Conservation (phyloP, 2,888 invertebrate species). For the Phaonia tiefii region DNA sequence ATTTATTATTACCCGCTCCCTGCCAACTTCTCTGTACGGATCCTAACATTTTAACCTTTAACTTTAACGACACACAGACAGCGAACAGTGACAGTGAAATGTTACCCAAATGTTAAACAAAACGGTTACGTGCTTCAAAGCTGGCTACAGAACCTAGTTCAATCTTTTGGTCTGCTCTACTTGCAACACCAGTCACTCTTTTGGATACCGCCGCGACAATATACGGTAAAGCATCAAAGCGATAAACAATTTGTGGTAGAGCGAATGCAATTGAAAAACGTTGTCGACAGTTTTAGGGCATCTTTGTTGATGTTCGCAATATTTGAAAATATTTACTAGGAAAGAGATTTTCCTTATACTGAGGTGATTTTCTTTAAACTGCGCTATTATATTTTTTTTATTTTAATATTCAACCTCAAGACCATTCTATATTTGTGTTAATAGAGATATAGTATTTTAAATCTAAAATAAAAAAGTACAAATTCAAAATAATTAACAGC, state of each 20-base stretch:
- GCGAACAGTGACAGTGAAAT: slow-evolving; percentile 41
- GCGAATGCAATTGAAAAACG: slow-evolving; percentile 40
- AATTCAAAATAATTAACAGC: too few relatives aligned
- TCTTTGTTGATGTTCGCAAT: background rate
- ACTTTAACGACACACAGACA: slow-evolving; percentile 50
- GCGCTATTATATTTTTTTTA: too few relatives aligned
- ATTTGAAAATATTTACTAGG: slow-evolving; percentile 58
- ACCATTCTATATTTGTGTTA: too few relatives aligned
- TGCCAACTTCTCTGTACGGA: slow-evolving; percentile 43
- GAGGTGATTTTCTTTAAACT: too few relatives aligned
- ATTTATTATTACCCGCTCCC: too few relatives aligned
- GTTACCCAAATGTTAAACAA: slow-evolving; percentile 45
- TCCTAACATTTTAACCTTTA: slow-evolving; percentile 62
- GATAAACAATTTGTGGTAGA: slow-evolving; percentile 56
- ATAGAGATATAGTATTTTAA: too few relatives aligned
- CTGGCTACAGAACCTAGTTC: slow-evolving; percentile 62
- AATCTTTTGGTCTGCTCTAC: slow-evolving; percentile 24
- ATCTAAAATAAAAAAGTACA: too few relatives aligned
- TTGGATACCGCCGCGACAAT: slow-evolving; percentile 56
- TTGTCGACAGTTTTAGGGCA: slow-evolving; percentile 70
- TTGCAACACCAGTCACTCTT: slow-evolving; percentile 36
- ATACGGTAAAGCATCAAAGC: slow-evolving; percentile 56
- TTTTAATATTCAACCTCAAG: too few relatives aligned
- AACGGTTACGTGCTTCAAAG: slow-evolving; percentile 60
- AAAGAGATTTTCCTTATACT: too few relatives aligned